These are phyloP conservation scores for Littorina saxatilis DNA, from an alignment of 1,140 invertebrate species.

Conservation along the genomic window DNA sequence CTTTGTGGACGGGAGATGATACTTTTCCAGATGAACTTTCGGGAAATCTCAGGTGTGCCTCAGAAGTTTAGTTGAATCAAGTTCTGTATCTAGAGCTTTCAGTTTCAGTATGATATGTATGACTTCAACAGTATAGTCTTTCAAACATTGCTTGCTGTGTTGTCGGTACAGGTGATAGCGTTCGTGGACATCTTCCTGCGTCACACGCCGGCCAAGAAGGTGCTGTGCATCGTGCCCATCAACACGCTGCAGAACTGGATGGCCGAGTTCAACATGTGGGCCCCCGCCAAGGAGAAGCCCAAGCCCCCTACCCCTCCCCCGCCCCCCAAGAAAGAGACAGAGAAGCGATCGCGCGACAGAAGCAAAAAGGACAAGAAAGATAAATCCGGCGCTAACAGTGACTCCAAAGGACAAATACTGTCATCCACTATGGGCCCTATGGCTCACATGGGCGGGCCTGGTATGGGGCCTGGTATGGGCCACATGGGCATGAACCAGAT, in stretches of 20 bases:
- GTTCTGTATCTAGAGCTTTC: too few species aligned
- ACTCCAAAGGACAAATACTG: background rate
- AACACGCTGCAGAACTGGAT: conserved; percentile 99
- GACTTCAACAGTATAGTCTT: too few species aligned
- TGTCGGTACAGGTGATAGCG: conserved; percentile 82
- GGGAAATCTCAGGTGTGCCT: too few species aligned
- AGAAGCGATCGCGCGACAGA: conserved; percentile 2
- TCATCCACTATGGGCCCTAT: conserved; percentile 18
- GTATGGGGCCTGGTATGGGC: conserved; percentile 19
- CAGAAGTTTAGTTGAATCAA: too few species aligned
- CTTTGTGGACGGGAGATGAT: too few species aligned
- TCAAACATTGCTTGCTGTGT: too few species aligned
- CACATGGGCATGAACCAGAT: conserved; percentile 33
- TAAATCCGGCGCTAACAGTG: background rate
- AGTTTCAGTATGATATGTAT: too few species aligned
- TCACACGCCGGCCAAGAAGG: conserved; percentile 90
- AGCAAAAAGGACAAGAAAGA: conserved; percentile 20
- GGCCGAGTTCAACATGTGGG: conserved; percentile 98
- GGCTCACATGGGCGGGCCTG: conserved; percentile 23
- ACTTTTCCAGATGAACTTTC: too few species aligned
- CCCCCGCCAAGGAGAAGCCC: conserved; percentile 78
- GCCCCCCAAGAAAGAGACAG: conserved; percentile 2
- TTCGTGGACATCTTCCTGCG: conserved; percentile 97
- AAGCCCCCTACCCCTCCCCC: conserved; percentile 22
- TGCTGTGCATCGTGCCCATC: conserved; percentile 98